Evolutionary conservation across 2,113 vertebrate genomes (phyloP).

Genomic region (Ameiurus melas): DNA sequence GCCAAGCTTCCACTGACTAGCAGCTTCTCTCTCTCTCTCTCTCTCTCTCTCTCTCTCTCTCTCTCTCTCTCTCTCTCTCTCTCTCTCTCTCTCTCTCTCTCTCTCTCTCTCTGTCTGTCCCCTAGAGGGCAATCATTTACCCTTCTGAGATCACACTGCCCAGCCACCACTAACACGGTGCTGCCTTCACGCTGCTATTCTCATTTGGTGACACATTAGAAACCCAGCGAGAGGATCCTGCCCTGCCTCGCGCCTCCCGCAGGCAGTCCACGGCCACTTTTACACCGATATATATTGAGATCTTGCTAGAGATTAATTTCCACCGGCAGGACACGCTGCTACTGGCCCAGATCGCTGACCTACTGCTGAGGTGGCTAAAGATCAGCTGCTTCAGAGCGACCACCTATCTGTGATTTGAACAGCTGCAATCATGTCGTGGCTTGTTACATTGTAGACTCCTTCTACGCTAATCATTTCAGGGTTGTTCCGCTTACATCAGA

Average conservation of each 20-base stretch:
- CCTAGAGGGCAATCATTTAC: constrained; percentile 65
- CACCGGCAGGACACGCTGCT: constrained; percentile 10
- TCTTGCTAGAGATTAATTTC: constrained; percentile 47
- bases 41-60: too few relatives aligned
- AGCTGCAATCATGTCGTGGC: neutral
- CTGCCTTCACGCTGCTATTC: constrained; percentile 41
- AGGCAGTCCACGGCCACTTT: constrained; percentile 39
- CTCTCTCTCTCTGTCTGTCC: constrained; percentile 45
- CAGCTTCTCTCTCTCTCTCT: constrained; percentile 9
- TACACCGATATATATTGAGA: constrained; percentile 45
- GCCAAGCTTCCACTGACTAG: constrained; percentile 56
- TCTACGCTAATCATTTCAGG: neutral
- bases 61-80: too few relatives aligned
- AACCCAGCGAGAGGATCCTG: constrained; percentile 40
- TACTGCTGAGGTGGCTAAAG: constrained; percentile 35
- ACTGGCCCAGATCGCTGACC: constrained; percentile 17
- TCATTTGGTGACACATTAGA: constrained; percentile 53
- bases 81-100: constrained; percentile 1
- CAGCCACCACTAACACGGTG: constrained; percentile 36
- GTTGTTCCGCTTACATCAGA: neutral
- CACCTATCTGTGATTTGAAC: constrained; percentile 17
- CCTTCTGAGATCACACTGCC: constrained; percentile 54
- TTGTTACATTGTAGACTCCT: neutral
- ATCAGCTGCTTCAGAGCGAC: constrained; percentile 19
- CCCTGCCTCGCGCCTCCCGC: constrained; percentile 7